Evolutionary conservation across 2,113 vertebrate species (phyloP), one percentile per base, ranked within the genome.

Genomic region (Tachycineta bicolor): DNA sequence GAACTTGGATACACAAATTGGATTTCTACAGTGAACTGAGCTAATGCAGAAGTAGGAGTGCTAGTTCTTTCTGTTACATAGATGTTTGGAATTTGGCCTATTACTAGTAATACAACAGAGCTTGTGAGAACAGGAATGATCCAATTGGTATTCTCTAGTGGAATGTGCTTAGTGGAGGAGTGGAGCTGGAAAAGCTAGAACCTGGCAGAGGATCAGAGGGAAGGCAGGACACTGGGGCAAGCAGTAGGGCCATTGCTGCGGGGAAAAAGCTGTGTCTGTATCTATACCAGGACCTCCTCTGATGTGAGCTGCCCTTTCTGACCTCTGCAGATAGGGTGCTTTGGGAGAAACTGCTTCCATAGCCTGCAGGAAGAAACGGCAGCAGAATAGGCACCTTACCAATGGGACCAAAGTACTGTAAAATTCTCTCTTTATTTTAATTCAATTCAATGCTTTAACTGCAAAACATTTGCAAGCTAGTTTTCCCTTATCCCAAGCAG

Each of bases 201-300:
- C 47, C 50, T 95, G 82, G 78, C 91, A 93, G 55, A 67, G 25
- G 87, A 96, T 89, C 91, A 93, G 26, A 94, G 52, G 33, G 33
- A 92, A 75, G 60, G 73, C 20, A 70, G 76, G 52, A 74, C 47
- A 59, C 0, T 3, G 37, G 52, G 39, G 64, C 19, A 63, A 88
- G 60, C 5, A 83, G 63, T 6, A 90, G 31, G 24, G 60, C 68
- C 69, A 67, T n/a, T 0, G 0, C 33, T 63, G 26, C 63, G 70
- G 39, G 67, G 63, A 47, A 92, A 67, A 94, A 63, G 23, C 15
- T 55, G 34, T 28, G 46, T 83, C 67, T 93, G 41, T 80, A 33
- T 33, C 59, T 67, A 8, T 28, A 86, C 11, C 43, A 77, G 68
- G 75, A 83, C 31, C 7, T 80, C 21, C 56, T 95, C 47, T 86